Evolutionary conservation across 2,888 invertebrate species (phyloP), one percentile per base, ranked within the genome.

Genomic region (Hoplodrina ambigua): DNA sequence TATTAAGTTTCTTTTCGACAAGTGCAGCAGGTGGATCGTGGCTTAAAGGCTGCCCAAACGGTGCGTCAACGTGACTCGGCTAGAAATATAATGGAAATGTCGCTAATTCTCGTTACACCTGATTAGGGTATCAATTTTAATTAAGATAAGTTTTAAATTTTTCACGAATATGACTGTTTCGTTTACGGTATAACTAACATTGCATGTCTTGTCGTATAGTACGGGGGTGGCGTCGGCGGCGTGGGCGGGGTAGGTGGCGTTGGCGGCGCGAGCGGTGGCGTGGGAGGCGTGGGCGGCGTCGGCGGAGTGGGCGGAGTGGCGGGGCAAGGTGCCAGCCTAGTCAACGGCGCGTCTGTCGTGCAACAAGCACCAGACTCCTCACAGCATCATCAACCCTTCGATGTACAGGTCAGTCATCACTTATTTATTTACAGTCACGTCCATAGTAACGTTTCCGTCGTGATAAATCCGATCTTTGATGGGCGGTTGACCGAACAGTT

Each of bases 361-460:
- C 96, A 94, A 92, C 87, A 91, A 95, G 94, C 95, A 92, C 96
- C 92, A 10, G 94, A 94, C 89, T 87, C 94, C 87, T 81, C 96
- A 91, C 96, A 96, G 88, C 97, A 97, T 87, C 97, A 97, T 86
- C 97, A 97, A 90, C 97, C 97, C 89, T 98, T 97, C 93, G 98
- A 98, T 93, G 97, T 98, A 88, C 98, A 98, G 98, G 98, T 98
- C 86, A 93, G 97, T 94, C 41, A n/a, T n/a, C n/a, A n/a, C n/a
- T n/a, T n/a, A 33, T 52, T 13, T 44, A 46, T 52, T n/a, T 15
- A 49, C 13, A 7, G 13, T 19, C 8, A 5, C 13, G 8, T 7
- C 10, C 13, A 41, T 13, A 37, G 37, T 37, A 41, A 52, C 7
- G 3, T 2, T 13, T 13, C 44, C n/a, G 3, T 13, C 19, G 15